Evolutionary conservation across 2,797 vertebrate genomes (phyloP).

Genomic region (Meda fulgida): DNA sequence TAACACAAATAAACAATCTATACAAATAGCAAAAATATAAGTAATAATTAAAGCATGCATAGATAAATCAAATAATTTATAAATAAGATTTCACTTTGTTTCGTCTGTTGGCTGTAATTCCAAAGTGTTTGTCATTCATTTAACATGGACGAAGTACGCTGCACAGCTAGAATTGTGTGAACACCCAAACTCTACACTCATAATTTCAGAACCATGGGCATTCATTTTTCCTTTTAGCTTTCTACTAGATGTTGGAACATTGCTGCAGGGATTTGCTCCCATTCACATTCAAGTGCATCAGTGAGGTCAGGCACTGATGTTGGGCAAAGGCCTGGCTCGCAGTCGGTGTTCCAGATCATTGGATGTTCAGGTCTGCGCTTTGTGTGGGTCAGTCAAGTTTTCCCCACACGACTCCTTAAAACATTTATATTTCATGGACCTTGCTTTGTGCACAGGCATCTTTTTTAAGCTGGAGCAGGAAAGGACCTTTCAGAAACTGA

Average conservation of each 20-base stretch:
- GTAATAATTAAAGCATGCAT: not conserved
- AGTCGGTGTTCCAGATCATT: not conserved
- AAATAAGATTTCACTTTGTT: not conserved
- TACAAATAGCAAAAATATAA: no score
- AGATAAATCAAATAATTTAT: not conserved
- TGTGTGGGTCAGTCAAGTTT: not conserved
- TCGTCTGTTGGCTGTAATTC: not conserved
- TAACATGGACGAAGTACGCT: not conserved
- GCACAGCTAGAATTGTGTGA: no score
- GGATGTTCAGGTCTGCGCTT: not conserved
- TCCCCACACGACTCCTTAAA: not conserved
- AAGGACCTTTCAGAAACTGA: not conserved
- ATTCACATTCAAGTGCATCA: conserved; percentile 11
- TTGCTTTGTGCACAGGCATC: conserved; percentile 7
- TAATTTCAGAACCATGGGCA: not conserved
- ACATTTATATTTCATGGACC: conserved; percentile 15
- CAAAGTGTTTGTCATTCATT: not conserved
- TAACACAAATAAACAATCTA: no score
- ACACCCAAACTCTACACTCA: not conserved
- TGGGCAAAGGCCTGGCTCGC: not conserved
- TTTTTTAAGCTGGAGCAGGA: not conserved
- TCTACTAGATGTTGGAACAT: not conserved
- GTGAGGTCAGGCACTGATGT: conserved; percentile 9
- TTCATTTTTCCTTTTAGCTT: not conserved
- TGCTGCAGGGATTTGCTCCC: not conserved